Evolutionary conservation across 2,888 invertebrate genomes (phyloP).

Genomic region (Acholoe squamosa): DNA sequence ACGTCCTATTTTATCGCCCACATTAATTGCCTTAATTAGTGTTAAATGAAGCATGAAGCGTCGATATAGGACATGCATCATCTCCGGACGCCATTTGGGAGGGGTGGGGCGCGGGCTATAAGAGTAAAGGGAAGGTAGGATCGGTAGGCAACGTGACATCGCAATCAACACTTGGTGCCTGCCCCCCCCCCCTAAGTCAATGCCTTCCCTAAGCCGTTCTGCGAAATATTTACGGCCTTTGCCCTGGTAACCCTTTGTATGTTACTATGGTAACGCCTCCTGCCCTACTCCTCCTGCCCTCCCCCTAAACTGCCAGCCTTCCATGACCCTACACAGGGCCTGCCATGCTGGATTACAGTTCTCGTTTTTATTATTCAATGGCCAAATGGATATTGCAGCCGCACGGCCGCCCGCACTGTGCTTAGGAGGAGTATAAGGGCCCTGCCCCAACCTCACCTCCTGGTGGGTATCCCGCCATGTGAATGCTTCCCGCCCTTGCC

Average conservation of each 20-base stretch:
- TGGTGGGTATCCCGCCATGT: background rate
- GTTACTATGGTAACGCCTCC: background rate
- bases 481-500: background rate
- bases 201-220: background rate
- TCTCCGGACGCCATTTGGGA: background rate
- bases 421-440: no score
- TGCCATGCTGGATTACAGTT: slow-evolving; percentile 10
- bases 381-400: slow-evolving; percentile 21
- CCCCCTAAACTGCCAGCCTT: background rate
- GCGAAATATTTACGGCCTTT: background rate
- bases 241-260: background rate
- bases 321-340: background rate
- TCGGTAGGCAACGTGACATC: background rate
- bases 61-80: slow-evolving; percentile 30
- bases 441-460: background rate
- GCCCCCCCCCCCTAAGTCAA: background rate
- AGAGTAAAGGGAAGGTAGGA: background rate
- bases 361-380: slow-evolving; percentile 24
- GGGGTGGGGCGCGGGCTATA: background rate
- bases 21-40: slow-evolving; percentile 56
- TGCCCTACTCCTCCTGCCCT: background rate
- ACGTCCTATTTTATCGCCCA: background rate
- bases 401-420: background rate
- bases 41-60: slow-evolving; percentile 48
- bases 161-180: background rate